Evolutionary conservation across 2,113 vertebrate species (phyloP), one percentile per base, ranked within the genome.

Genomic region (Greenwoodochromis staneri): DNA sequence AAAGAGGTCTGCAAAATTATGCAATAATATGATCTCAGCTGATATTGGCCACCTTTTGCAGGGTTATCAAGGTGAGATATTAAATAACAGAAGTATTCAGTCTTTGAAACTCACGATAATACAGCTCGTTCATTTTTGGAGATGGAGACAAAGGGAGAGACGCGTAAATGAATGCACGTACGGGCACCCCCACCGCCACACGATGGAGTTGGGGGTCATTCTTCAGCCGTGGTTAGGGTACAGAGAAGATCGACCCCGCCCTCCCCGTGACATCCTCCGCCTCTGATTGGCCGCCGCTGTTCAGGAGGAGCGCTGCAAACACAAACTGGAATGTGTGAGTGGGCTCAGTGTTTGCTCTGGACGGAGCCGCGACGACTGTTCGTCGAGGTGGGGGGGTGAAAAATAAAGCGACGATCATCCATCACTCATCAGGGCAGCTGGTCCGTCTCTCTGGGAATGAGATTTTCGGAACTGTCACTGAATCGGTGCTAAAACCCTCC

Each of bases 271-370:
- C 85, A 90, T 82, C 80, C 82, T 10, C 55, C 10, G 49, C 53
- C 31, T 88, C 63, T 87, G 47, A 97, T 97, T 97, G 96, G 96
- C 80, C 47, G 6, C 47, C 13, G 87, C 51, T 9, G 49, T 83
- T 90, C 87, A 87, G 93, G 94, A 92, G 87, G 95, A 87, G 93
- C 90, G 86, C 87, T 1, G 86, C 93, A 87, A 95, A 92, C 95
- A 92, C 85, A 89, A 94, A 91, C 90, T 82, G 90, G 91, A 91
- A 89, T 89, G 91, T 90, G 92, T 90, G 91, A 89, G 87, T 81
- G 80, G 87, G 81, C 3, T 89, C 88, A 53, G 83, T 88, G 92
- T 92, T 87, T 86, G 88, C 90, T 24, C 38, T 81, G 88, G 16
- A 80, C 84, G 3, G 69, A 45, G 80, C 69, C 9, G 36, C 89